phyloP scores from a whole-genome alignment of 2,113 vertebrate genomes.

The Dicerorhinus sumatrensis region DNA sequence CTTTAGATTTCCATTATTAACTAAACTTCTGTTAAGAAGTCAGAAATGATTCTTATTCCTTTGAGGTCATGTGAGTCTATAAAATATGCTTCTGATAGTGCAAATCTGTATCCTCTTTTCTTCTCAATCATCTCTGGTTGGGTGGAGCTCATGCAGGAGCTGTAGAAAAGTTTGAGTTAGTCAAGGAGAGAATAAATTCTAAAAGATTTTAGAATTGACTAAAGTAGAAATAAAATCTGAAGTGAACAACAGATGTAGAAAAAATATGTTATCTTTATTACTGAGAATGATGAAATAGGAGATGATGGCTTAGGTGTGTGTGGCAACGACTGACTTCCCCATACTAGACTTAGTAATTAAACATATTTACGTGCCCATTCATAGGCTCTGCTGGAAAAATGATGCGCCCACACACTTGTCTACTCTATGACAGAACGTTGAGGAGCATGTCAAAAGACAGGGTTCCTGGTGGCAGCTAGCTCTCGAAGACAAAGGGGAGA shows the following conservation, averaged over 20 bases:
- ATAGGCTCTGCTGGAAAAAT: not conserved
- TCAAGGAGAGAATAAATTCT: not conserved
- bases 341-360: not conserved
- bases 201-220: not conserved
- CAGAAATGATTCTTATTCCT: not conserved
- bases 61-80: not conserved
- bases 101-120: not conserved
- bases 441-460: not conserved
- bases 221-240: not conserved
- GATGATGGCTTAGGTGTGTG: not conserved
- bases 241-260: not conserved
- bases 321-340: not conserved
- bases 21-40: not conserved
- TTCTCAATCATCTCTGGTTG: not conserved
- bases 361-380: not conserved
- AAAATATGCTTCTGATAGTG: not conserved
- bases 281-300: not conserved
- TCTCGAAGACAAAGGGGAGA: not conserved
- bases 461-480: rapidly evolving
- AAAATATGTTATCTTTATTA: not conserved
- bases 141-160: rapidly evolving
- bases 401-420: not conserved
- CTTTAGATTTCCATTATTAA: not conserved
- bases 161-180: not conserved
- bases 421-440: not conserved